Percentiles rank a stretch among this genome's conserved stretches.
These are phyloP conservation scores for Trachemys scripta DNA, from an alignment of 2,113 vertebrate species.

Conservation along the genomic window DNA sequence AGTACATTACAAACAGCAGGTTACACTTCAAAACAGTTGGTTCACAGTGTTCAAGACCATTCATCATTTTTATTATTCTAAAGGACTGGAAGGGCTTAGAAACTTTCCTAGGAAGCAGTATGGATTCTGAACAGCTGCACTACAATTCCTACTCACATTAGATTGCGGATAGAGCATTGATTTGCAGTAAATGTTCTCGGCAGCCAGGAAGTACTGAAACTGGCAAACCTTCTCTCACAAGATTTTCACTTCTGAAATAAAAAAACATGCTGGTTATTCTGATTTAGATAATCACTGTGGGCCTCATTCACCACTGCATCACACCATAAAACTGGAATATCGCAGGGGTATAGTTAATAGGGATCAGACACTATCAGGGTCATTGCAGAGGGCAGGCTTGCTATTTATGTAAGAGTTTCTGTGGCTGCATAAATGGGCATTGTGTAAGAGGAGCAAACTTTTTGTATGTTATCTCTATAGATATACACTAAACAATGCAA, in stretches of 20 bases:
- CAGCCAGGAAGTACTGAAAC: constrained; percentile 69
- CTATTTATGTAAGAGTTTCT: not conserved
- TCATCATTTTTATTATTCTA: constrained; percentile 80
- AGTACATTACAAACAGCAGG: constrained; percentile 79
- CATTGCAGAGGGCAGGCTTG: not conserved
- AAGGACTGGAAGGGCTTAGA: constrained; percentile 73
- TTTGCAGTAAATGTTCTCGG: constrained; percentile 75
- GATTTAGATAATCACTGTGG: constrained; percentile 59
- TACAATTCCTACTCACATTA: constrained; percentile 67
- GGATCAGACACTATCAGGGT: constrained; percentile 42
- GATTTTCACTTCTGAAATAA: constrained; percentile 30
- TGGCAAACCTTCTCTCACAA: constrained; percentile 62
- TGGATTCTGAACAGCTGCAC: constrained; percentile 77
- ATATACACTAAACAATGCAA: not conserved
- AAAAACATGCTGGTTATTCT: constrained; percentile 56
- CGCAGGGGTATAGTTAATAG: constrained; percentile 18
- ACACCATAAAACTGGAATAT: constrained; percentile 48
- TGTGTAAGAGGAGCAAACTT: not conserved
- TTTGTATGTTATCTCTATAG: not conserved
- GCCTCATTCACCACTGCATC: constrained; percentile 56
- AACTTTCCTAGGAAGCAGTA: constrained; percentile 75
- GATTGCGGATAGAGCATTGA: constrained; percentile 72
- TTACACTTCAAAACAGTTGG: constrained; percentile 80
- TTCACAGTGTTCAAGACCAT: constrained; percentile 74
- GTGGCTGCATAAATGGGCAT: not conserved